These are phyloP conservation scores for Anser brachyrhynchus DNA, from an alignment of 2,113 vertebrate species.

Conservation along the genomic window DNA sequence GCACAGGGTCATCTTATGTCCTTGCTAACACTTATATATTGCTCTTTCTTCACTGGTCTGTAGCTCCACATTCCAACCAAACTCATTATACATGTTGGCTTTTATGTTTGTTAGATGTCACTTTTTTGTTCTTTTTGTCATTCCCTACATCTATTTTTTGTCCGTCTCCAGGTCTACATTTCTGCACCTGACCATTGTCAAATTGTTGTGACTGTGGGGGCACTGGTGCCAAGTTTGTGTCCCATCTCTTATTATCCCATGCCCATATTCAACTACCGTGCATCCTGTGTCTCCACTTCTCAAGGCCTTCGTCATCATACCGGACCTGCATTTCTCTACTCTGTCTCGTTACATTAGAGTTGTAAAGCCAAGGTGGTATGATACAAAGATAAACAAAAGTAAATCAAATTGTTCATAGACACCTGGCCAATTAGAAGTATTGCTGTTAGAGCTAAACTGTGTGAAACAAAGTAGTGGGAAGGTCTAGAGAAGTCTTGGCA, in stretches of 20 bases:
- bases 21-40: not conserved
- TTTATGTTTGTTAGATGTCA: not conserved
- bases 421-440: not conserved
- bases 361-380: not conserved
- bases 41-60: not conserved
- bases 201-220: not conserved
- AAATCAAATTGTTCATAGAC: not conserved
- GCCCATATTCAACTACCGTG: not conserved
- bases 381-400: not conserved
- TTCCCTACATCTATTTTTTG: not conserved
- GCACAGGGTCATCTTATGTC: rapidly evolving
- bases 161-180: not conserved
- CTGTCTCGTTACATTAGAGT: not conserved
- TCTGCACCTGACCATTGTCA: not conserved
- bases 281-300: not conserved
- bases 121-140: not conserved
- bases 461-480: not conserved
- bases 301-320: not conserved
- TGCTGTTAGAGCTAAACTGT: not conserved
- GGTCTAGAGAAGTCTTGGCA: not conserved
- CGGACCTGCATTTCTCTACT: not conserved
- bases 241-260: not conserved
- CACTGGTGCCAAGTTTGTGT: not conserved
- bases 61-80: not conserved
- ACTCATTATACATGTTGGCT: not conserved